phyloP scores from a whole-genome alignment of 2,797 vertebrate genomes.

The Melanotaenia pygmaea region DNA sequence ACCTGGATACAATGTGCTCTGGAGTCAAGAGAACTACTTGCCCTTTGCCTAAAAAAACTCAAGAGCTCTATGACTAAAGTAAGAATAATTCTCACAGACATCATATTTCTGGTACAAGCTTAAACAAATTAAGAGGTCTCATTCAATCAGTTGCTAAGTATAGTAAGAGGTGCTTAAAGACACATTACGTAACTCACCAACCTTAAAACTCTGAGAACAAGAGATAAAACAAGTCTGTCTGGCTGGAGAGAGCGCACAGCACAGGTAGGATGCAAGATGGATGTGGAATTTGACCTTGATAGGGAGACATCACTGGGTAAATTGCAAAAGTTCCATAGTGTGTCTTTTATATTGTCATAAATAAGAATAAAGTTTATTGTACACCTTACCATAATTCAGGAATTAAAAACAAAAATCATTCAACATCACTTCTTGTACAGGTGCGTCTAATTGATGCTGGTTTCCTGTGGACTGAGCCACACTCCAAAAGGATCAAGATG shows the following conservation, averaged over 20 bases:
- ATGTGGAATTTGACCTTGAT: too few relatives aligned
- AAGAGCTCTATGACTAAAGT: constrained; percentile 94
- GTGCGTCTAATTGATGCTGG: constrained; percentile 95
- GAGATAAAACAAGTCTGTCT: too few relatives aligned
- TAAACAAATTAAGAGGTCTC: not conserved
- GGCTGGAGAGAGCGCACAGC: too few relatives aligned
- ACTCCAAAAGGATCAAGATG: constrained; percentile 96
- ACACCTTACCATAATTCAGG: too few relatives aligned
- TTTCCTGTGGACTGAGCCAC: constrained; percentile 98
- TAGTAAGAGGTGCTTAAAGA: not conserved
- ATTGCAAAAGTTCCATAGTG: too few relatives aligned
- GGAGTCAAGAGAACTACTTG: constrained; percentile 94
- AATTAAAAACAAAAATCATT: not conserved
- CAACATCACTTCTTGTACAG: constrained; percentile 66
- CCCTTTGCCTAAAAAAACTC: constrained; percentile 95
- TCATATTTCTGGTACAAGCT: not conserved
- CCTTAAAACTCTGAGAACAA: too few relatives aligned
- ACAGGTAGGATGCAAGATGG: too few relatives aligned
- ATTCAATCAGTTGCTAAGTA: not conserved
- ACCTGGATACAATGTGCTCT: constrained; percentile 93
- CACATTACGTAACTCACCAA: too few relatives aligned
- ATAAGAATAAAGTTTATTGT: too few relatives aligned
- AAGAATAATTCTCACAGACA: constrained; percentile 18
- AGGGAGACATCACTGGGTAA: too few relatives aligned
- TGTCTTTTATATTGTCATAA: too few relatives aligned